A percentile compares a stretch with the other conserved stretches of the same genome.
These are phyloP conservation scores for Lophotis ruficrista DNA, from an alignment of 2,113 vertebrate species.

Conservation along the genomic window DNA sequence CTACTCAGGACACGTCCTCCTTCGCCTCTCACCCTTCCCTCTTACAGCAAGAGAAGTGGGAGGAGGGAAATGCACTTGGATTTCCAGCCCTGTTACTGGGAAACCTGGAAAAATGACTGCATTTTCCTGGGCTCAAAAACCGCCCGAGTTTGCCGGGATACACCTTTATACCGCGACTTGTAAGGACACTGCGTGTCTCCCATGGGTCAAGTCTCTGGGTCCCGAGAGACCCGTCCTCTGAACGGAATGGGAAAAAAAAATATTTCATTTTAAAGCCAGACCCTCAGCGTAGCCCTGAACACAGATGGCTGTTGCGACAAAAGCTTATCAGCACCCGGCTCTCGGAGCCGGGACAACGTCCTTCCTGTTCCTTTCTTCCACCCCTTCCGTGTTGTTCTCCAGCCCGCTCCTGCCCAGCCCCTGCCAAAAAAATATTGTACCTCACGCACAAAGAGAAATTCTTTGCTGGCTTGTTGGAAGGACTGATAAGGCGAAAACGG, in stretches of 20 bases:
- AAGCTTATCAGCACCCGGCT: not conserved
- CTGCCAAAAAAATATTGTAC: not conserved
- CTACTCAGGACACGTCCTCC: not conserved
- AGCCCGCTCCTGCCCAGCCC: not conserved
- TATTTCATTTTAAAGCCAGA: not conserved
- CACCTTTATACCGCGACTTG: not conserved
- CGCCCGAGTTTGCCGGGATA: not conserved
- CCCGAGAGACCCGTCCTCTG: not conserved
- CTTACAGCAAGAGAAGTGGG: not conserved
- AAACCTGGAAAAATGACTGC: not conserved
- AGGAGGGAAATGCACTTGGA: not conserved
- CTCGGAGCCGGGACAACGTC: not conserved
- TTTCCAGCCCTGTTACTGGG: not conserved
- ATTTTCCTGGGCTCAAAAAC: not conserved
- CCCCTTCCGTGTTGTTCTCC: not conserved
- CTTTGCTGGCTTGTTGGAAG: not conserved
- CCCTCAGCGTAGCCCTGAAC: not conserved
- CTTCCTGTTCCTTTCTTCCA: slow-evolving; percentile 22
- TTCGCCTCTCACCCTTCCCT: not conserved
- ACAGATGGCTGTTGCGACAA: not conserved
- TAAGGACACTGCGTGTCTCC: not conserved
- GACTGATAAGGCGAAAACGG: slow-evolving; percentile 34
- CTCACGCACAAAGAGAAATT: slow-evolving; percentile 13
- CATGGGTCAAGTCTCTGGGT: fast-evolving
- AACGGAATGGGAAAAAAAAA: not conserved